phyloP scores from a whole-genome alignment of 2,888 invertebrate species.

The Octonoba sinensis region DNA sequence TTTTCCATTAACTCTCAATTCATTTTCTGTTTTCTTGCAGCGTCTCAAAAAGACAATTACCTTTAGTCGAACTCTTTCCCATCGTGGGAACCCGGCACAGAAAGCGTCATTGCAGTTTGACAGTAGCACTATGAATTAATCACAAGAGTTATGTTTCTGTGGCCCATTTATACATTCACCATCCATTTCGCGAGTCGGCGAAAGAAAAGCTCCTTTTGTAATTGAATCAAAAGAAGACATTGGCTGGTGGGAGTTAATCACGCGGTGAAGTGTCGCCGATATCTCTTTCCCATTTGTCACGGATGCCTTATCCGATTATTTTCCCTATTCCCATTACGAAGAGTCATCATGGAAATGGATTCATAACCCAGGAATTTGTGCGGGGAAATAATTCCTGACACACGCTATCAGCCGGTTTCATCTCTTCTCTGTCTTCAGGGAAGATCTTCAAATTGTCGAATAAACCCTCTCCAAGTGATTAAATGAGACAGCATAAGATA shows the following conservation, averaged over 20 bases:
- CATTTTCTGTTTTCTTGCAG: too few relatives aligned
- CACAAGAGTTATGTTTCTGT: slow-evolving; percentile 37
- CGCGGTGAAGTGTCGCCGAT: slow-evolving; percentile 24
- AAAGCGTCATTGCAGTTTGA: too few relatives aligned
- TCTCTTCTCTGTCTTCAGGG: slow-evolving; percentile 22
- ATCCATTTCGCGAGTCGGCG: slow-evolving; percentile 43
- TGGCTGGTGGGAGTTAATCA: slow-evolving; percentile 58
- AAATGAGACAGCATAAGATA: too few relatives aligned
- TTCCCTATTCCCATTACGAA: slow-evolving; percentile 36
- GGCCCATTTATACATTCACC: slow-evolving; percentile 45
- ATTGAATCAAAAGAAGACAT: slow-evolving; percentile 63
- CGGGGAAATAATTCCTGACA: slow-evolving; percentile 56
- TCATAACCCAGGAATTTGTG: slow-evolving; percentile 31
- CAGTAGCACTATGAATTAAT: slow-evolving; percentile 32
- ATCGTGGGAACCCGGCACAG: too few relatives aligned
- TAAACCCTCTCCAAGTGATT: too few relatives aligned
- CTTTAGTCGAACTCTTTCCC: too few relatives aligned
- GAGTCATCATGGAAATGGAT: slow-evolving; percentile 46
- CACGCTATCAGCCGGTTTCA: slow-evolving; percentile 8
- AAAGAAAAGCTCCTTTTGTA: slow-evolving; percentile 57
- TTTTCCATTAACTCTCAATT: too few relatives aligned
- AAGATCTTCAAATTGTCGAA: slow-evolving; percentile 19
- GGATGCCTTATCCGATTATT: slow-evolving; percentile 57
- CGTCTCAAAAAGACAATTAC: too few relatives aligned
- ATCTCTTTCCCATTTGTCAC: slow-evolving; percentile 58